Base-by-base conservation (phyloP, 1,140 invertebrate species). In the Venturia canescens region DNA sequence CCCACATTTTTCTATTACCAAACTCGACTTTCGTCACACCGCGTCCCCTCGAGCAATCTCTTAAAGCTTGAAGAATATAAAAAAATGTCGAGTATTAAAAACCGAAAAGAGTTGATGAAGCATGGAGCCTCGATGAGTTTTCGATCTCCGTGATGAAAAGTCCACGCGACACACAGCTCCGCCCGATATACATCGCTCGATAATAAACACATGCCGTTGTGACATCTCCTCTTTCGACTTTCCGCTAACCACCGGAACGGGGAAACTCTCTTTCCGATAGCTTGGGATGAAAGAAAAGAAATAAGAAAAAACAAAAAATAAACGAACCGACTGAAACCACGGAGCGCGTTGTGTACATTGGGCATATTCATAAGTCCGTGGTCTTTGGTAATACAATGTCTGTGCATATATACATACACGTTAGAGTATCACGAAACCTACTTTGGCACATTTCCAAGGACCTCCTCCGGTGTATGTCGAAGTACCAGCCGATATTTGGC, bases 381-480 rank as follows among this genome's bases (percentile, higher is more conserved):
- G 66, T 82, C 69, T 82, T 34, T 71, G 80, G 50, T 18, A 70
- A 23, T 31, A 53, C 38, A 71, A 75, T 60, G 60, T 60, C 69
- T 27, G 27, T 63, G 66, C 31, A 69, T 31, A n/a, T 66, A 66
- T 66, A 63, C 11, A n/a, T 63, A 26, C 57, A 1, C 27, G 38
- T 63, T 7, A 31, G n/a, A 44, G 81, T 50, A 38, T 66, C 57
- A 34, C 74, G 44, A 78, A 80, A 77, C 75, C 67, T 27, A 80
- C 74, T 80, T 80, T 83, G 82, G 79, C 79, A 78, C 53, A 18
- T 57, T 60, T 23, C 79, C 82, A 83, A 80, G 69, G 72, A 80
- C 79, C 74, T 74, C 70, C 76, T 48, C 31, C 50, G 48, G 31
- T 75, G 48, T 50, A 74, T 31, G 29, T 31, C 29, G 66, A 31